Base-by-base conservation (phyloP, 2,888 invertebrate species). In the Cylloceria caligata region DNA sequence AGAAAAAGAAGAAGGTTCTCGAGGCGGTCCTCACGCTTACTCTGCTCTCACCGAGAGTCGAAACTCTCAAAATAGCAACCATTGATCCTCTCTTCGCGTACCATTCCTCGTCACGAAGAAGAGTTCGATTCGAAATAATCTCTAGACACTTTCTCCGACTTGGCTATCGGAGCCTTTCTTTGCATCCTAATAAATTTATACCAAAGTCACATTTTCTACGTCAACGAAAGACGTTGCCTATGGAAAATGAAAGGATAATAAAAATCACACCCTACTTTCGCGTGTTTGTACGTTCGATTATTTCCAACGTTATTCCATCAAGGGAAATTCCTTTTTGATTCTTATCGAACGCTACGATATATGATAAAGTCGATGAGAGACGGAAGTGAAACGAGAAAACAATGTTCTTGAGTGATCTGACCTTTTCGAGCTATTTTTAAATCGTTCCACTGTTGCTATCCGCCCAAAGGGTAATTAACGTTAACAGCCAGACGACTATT, bases 51-150 rank as follows among this genome's bases (percentile, higher is more conserved):
- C 49, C 77, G 84, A 85, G 84, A 84, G 77, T 72, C 77, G 68
- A 84, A 84, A 82, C 83, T 90, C 90, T 89, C 88, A 88, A 91
- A 91, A 91, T 91, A 91, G 88, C 90, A 86, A 87, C 87, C 90
- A 91, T 91, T 89, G 91, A 90, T 90, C 88, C 89, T 86, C 75
- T 47, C 81, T 75, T 71, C 81, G 45, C 64, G 62, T 68, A 83
- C 86, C 86, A 87, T 88, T 88, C 86, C 86, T 39, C 34, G 62
- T 36, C 49, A 21, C 60, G 60, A 85, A 78, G 80, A 78, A 79
- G 84, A 83, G 74, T 88, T 88, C 86, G 85, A 89, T 89, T 85
- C 80, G 81, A 84, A 89, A 88, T 86, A 86, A 88, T 88, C 80
- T 81, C 68, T 27, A n/a, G n/a, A 52, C 57, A 45, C 39, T 24